Evolutionary conservation across 2,113 vertebrate genomes (phyloP), one percentile per base, ranked within the genome.

Genomic region (Saccopteryx bilineata): DNA sequence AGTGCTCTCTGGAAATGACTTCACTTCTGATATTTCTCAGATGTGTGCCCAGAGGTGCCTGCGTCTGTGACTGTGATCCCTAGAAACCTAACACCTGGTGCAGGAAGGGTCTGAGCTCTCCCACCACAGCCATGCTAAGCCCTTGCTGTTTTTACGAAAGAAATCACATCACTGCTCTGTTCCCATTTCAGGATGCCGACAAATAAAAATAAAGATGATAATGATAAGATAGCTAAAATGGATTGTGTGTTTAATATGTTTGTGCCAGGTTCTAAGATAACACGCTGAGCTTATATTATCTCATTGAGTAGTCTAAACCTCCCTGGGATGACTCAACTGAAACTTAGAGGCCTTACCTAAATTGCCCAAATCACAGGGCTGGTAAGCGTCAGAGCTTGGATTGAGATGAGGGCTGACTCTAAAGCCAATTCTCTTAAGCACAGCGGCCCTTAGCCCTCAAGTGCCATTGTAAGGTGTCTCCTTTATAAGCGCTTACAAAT

Each of bases 1-100:
- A 2, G 56, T 81, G 61, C 14, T 61, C 75, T 54, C 92, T 97
- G 95, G 31, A 61, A 86, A 60, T 75, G 28, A 95, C 79, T 81
- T 85, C 60, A 58, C 21, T 71, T 68, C 63, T 86, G 58, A 90
- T 95, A 26, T 92, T 85, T 94, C 83, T 90, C 92, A 87, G 66
- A 23, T 79, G 87, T 91, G 68, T 86, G 92, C 95, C 80, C 89
- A 88, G 74, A 95, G 61, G 60, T 90, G 10, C 68, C 66, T 80
- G 50, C 28, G 11, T 87, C 87, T 83, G 52, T 50, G 66, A 75
- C 86, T 91, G 66, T 79, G 50, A n/a, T 72, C 95, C 54, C 78
- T 95, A 50, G 92, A 96, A 91, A 74, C 18, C 24, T 15, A 93
- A 74, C 65, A 91, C 68, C 85, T 95, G 69, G 72, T 69, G 72